Evolutionary conservation across 2,113 vertebrate genomes (phyloP), one percentile per base, ranked within the genome.

Genomic region (Steatornis caripensis): DNA sequence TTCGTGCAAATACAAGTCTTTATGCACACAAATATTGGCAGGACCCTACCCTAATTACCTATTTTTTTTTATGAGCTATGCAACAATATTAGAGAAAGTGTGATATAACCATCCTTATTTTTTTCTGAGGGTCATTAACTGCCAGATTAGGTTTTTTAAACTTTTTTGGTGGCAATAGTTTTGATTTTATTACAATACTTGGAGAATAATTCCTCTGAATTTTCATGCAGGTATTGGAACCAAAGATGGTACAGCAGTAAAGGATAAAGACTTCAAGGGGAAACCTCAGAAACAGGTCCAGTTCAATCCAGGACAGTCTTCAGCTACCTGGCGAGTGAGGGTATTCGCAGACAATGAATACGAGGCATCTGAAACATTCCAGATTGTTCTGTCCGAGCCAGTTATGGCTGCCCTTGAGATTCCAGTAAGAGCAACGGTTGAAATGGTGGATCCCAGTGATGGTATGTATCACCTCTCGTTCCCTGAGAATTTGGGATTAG

Each of bases 361-460:
- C 5, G 98, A 99, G 94, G 98, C 97, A 37, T 99, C 98, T 2
- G 99, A 99, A 97, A 98, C 96, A n/a, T 99, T 99, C 95, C 97
- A 98, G 96, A 98, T 99, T 61, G 83, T 98, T 89, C 97, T 99
- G 45, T 98, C 98, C 12, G 98, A 99, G 72, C 98, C 98, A 2
- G 97, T 98, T 80, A 99, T 98, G 98, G 98, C 98, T 27, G 98
- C 98, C 41, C 96, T 99, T 82, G 99, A 99, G 96, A 98, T 97
- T 88, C 99, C 98, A 7, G 97, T 98, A 65, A 70, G 60, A 4
- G 98, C 98, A 72, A 98, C 93, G 2, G 98, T 99, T 82, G 99
- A 98, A 97, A 99, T 99, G 32, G 97, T 99, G 70, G 99, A 99
- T 97, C 98, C 99, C 53, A 98, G 97, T 84, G 99, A 99, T 95